Conservation (phyloP, 2,113 vertebrate genomes). For the Kryptolebias marmoratus region DNA sequence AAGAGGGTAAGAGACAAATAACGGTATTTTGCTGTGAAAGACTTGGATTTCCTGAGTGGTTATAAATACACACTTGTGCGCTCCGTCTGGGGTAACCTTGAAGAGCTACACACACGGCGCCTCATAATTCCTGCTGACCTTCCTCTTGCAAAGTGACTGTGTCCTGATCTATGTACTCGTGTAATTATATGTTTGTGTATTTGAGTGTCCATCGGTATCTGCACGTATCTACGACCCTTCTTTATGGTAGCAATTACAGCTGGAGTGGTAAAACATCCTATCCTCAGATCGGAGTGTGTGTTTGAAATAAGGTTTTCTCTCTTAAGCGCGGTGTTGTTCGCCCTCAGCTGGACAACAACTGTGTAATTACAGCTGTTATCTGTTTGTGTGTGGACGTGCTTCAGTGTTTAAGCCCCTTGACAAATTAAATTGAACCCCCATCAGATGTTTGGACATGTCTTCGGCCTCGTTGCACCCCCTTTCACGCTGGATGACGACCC, state of each 20-base stretch:
- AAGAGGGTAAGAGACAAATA: constrained; percentile 31
- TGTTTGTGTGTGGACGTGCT: constrained; percentile 24
- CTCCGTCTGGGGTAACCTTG: constrained; percentile 41
- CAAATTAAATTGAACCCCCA: constrained; percentile 38
- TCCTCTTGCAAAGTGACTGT: constrained; percentile 22
- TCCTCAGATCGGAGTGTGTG: constrained; percentile 35
- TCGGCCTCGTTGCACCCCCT: no score
- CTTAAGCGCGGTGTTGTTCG: constrained; percentile 40
- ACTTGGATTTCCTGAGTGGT: constrained; percentile 29
- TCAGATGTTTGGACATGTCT: constrained; percentile 22
- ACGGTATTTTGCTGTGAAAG: constrained; percentile 12
- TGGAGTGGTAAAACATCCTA: constrained; percentile 31
- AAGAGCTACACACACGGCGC: constrained; percentile 7
- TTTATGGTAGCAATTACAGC: constrained; percentile 58
- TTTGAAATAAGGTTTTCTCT: constrained; percentile 33
- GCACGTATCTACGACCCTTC: constrained; percentile 31
- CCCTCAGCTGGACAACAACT: constrained; percentile 47
- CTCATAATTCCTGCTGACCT: constrained; percentile 50
- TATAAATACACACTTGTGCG: constrained; percentile 8
- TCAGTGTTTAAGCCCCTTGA: constrained; percentile 22
- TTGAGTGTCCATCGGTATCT: constrained; percentile 45
- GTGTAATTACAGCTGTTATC: constrained; percentile 66
- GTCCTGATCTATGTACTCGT: constrained; percentile 35
- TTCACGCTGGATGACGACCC: no score
- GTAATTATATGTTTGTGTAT: constrained; percentile 54